Conservation (phyloP, 2,113 vertebrate species). For the Meleagris gallopavo region DNA sequence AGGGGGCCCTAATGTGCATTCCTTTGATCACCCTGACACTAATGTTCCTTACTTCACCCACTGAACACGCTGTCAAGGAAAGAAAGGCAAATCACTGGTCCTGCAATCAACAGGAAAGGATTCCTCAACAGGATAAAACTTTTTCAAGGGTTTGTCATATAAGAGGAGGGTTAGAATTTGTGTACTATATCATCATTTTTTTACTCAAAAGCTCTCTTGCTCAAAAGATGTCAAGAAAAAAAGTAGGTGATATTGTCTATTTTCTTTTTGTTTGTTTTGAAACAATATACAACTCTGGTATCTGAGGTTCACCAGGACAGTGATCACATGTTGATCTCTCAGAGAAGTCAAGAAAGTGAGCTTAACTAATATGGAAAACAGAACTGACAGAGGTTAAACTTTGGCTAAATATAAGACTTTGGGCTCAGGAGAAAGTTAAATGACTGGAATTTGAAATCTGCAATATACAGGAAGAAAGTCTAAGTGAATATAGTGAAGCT, state of each 20-base stretch:
- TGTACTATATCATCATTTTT: background rate
- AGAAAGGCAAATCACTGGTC: background rate
- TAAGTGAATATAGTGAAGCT: background rate
- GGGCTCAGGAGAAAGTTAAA: background rate
- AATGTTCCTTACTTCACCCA: background rate
- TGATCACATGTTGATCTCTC: background rate
- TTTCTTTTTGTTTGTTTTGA: background rate
- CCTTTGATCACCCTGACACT: background rate
- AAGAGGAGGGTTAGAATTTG: background rate
- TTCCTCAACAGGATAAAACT: background rate
- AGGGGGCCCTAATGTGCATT: background rate
- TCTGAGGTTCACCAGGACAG: background rate
- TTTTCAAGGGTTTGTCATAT: background rate
- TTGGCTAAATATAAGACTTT: background rate
- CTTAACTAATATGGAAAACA: background rate
- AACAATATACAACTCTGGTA: background rate
- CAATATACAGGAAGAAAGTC: background rate
- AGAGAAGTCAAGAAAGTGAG: background rate
- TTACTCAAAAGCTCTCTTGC: background rate
- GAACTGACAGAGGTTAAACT: background rate
- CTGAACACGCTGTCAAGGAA: background rate
- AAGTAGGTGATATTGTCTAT: background rate
- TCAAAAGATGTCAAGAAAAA: background rate
- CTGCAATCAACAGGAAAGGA: background rate
- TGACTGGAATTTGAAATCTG: background rate